Evolutionary conservation across 2,888 invertebrate genomes (phyloP), one percentile per base, ranked within the genome.

Genomic region (Synanthedon myopaeformis): DNA sequence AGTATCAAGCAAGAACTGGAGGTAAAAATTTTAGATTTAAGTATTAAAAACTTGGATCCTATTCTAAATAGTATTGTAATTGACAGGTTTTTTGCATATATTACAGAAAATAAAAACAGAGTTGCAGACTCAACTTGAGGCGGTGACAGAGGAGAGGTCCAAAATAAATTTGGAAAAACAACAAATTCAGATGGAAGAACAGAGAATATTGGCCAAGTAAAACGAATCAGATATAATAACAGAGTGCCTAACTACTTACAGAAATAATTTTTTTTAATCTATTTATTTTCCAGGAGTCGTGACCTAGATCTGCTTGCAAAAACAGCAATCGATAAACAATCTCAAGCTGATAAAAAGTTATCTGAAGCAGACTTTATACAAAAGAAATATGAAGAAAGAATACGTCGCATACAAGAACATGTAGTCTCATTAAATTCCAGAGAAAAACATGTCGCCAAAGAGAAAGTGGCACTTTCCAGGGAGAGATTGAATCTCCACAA

Each of bases 361-460:
- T 72, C 84, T 0, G 89, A 91, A 65, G 89, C 90, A 0, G 89
- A 89, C 65, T 83, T 81, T 51, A 76, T 89, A 1, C 82, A 90
- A 64, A 70, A 74, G 13, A 89, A 88, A 66, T 91, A 89, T 61
- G 90, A 90, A 63, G 89, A 90, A 51, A 76, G 89, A 59, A 81
- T 90, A 55, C 74, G 87, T 50, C 82, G 89, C 51, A 80, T 91
- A 42, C 91, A 91, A 67, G 88, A 83, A 56, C 90, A 91, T 57
- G 83, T 89, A 3, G 74, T 85, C 3, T 88, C 89, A 1, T 63
- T 91, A 14, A 86, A 89, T 17, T 67, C 73, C 11, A 82, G 91
- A 61, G 91, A 91, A 58, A 90, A 90, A 61, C 89, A 90, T 60
- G 82, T 91, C 42, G 89, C 90, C 0, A 89, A 84, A 67, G 91